A percentile compares a stretch with the other conserved stretches of the same genome.
These are phyloP conservation scores for Siniperca undulata DNA, from an alignment of 2,797 vertebrate species.

Conservation along the genomic window DNA sequence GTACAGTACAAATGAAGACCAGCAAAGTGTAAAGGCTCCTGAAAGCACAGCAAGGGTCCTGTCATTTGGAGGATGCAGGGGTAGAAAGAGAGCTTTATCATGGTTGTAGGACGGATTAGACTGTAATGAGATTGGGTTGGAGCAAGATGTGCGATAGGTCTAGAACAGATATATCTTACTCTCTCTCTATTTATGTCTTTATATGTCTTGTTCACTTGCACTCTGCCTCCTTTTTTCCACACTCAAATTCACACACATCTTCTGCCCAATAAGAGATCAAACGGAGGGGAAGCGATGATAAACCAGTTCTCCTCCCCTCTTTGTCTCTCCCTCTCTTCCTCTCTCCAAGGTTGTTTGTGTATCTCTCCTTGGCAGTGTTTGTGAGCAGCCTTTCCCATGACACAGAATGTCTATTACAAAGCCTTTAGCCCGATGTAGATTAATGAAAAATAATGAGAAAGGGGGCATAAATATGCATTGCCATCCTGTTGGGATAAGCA, in stretches of 20 bases:
- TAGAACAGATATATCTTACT: slow-evolving; percentile 27
- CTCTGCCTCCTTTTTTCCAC: slow-evolving; percentile 9
- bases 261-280: slow-evolving; percentile 62
- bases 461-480: slow-evolving; percentile 55
- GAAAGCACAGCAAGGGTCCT: slow-evolving; percentile 30
- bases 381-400: slow-evolving; percentile 53
- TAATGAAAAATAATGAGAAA: slow-evolving; percentile 68
- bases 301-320: slow-evolving; percentile 61
- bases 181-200: slow-evolving; percentile 20
- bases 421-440: slow-evolving; percentile 58
- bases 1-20: slow-evolving; percentile 54
- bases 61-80: slow-evolving; percentile 11
- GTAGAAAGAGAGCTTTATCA: slow-evolving; percentile 38
- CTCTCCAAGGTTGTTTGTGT: slow-evolving; percentile 63
- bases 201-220: slow-evolving; percentile 28
- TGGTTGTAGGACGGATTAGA: slow-evolving; percentile 39
- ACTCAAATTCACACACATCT: slow-evolving; percentile 39
- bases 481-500: slow-evolving; percentile 35
- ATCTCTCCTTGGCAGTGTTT: slow-evolving; percentile 48
- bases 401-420: slow-evolving; percentile 56
- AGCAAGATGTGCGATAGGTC: slow-evolving; percentile 42
- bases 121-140: slow-evolving; percentile 57
- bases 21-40: slow-evolving; percentile 46
- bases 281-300: slow-evolving; percentile 66
- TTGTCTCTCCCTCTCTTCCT: slow-evolving; percentile 18